Evolutionary conservation across 2,797 vertebrate genomes (phyloP), one percentile per base, ranked within the genome.

Genomic region (Valencia hispanica): DNA sequence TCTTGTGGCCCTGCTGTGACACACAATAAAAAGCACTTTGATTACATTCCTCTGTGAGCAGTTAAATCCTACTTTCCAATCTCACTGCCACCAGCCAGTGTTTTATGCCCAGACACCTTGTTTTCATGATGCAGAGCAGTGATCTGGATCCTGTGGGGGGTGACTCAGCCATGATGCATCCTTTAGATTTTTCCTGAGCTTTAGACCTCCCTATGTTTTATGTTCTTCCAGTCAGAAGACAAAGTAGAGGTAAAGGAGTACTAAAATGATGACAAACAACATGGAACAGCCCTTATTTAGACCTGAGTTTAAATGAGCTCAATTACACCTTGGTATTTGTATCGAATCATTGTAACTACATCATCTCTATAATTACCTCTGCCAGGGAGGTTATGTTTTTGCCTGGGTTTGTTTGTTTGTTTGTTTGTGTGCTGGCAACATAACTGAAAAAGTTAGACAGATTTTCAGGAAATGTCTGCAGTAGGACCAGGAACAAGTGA

Each of bases 11-110:
- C 80, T 17, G 76, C 84, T 78, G 88, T 9, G n/a, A 55, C 90
- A 73, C 82, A 75, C 85, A 80, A 88, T 91, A 89, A 92, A 92
- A 92, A 25, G 11, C 66, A 72, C 79, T 90, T 89, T 91, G 93
- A 93, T 93, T 88, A 90, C 90, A 92, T 93, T 92, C 90, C 81
- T 86, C 79, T 72, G 82, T 68, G 87, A 86, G 81, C 68, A n/a
- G 72, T 87, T 80, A 63, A 59, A 70, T 87, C 87, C 86, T 81
- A 63, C 80, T 90, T 79, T 85, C 79, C 81, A 71, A 86, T 79
- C 85, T 79, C 74, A 79, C 73, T 32, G 4, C 71, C n/a, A 75
- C 80, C 82, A 71, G 65, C 27, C 25, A 82, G 72, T 75, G 81
- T 88, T 91, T 90, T 80, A 87, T 83, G 77, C 76, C 51, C 77